Evolutionary conservation across 2,888 invertebrate genomes (phyloP).

Genomic region (Andrena bicolor): DNA sequence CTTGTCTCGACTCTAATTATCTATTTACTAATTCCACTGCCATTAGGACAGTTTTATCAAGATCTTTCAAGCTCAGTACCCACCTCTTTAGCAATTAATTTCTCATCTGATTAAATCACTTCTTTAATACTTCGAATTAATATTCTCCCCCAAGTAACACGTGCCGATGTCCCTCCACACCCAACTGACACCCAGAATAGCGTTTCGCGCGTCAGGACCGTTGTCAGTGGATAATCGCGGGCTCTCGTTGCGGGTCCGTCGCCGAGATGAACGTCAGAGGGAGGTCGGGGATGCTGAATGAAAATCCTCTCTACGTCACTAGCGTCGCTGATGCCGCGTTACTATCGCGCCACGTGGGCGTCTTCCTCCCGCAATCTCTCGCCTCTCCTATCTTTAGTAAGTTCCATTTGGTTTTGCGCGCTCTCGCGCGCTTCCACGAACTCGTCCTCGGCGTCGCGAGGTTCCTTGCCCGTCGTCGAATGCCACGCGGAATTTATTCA

Average conservation of each 20-base stretch:
- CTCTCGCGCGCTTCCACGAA: slow-evolving; percentile 34
- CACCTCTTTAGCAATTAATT: too few relatives aligned
- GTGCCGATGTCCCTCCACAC: too few relatives aligned
- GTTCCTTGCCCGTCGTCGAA: slow-evolving; percentile 29
- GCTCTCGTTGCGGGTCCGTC: slow-evolving; percentile 1
- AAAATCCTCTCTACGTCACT: slow-evolving; percentile 40
- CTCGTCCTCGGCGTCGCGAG: not conserved
- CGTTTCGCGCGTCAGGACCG: slow-evolving; percentile 9
- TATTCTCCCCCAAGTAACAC: too few relatives aligned
- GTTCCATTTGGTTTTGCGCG: slow-evolving; percentile 54
- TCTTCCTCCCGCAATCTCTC: slow-evolving; percentile 55
- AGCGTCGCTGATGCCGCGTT: slow-evolving; percentile 14
- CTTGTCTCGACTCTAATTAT: too few relatives aligned
- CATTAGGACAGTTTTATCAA: too few relatives aligned
- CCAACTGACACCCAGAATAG: too few relatives aligned
- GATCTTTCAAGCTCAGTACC: too few relatives aligned
- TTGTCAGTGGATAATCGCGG: not conserved
- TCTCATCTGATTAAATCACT: too few relatives aligned
- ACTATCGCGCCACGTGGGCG: slow-evolving; percentile 65
- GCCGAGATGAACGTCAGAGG: not conserved
- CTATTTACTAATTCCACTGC: too few relatives aligned
- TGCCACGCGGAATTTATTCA: slow-evolving; percentile 46
- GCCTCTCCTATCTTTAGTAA: slow-evolving; percentile 60
- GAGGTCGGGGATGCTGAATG: slow-evolving; percentile 37
- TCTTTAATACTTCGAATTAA: too few relatives aligned